Percentiles rank a stretch among this genome's conserved stretches.
phyloP scores from a whole-genome alignment of 2,113 vertebrate genomes.

The Spizaetus ornatus region DNA sequence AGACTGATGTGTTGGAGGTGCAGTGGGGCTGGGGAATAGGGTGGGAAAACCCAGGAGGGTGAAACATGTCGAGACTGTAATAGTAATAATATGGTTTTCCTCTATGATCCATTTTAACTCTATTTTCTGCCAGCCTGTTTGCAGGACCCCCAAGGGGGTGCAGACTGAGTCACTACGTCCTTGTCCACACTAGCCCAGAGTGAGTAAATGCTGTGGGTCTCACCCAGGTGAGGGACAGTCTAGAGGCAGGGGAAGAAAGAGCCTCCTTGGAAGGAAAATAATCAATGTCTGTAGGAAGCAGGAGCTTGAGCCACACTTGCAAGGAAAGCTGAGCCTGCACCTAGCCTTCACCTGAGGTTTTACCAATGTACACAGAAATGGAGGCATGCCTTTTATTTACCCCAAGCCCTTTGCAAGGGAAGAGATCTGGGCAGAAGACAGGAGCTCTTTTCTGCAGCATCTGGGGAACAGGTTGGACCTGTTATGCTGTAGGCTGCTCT shows the following conservation, averaged over 20 bases:
- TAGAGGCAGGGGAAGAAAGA: background rate
- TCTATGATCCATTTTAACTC: background rate
- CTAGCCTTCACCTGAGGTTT: background rate
- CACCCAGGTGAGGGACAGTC: background rate
- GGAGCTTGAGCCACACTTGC: background rate
- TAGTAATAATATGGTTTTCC: background rate
- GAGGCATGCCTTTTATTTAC: background rate
- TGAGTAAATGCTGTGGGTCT: background rate
- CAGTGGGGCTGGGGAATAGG: background rate
- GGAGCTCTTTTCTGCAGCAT: background rate
- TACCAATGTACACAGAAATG: background rate
- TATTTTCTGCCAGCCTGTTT: background rate
- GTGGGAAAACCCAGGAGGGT: background rate
- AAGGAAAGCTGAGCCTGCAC: background rate
- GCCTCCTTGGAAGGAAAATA: background rate
- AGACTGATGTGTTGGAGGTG: background rate
- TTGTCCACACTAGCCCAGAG: background rate
- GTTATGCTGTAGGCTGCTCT: background rate
- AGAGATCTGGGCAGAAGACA: background rate
- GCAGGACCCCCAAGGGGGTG: background rate
- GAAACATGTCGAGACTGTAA: too few species aligned
- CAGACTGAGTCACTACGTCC: background rate
- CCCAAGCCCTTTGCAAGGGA: background rate
- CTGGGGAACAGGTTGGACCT: background rate
- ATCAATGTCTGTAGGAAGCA: background rate